Percentiles rank a stretch among this genome's conserved stretches.
phyloP scores from a whole-genome alignment of 1,140 invertebrate genomes.

The Pachyrhynchus sulphureomaculatus region DNA sequence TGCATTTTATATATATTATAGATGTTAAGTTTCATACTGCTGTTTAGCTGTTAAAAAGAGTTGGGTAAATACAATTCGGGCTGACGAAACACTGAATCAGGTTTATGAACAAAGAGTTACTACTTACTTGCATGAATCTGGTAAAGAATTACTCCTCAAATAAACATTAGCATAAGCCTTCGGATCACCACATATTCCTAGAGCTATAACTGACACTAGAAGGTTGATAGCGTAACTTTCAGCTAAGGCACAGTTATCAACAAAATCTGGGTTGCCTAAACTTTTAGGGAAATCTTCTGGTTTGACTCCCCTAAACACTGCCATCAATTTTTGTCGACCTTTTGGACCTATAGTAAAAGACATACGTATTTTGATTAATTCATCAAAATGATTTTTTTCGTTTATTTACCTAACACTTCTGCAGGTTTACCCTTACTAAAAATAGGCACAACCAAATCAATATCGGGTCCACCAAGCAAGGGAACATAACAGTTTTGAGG shows the following conservation, averaged over 20 bases:
- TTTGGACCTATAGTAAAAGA: neutral
- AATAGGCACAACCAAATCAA: constrained; percentile 43
- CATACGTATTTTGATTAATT: too few species aligned
- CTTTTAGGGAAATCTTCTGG: constrained; percentile 26
- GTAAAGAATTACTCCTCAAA: constrained; percentile 42
- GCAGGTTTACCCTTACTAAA: constrained; percentile 39
- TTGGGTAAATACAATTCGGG: too few species aligned
- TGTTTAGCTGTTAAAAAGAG: too few species aligned
- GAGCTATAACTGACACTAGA: constrained; percentile 40
- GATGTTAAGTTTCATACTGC: too few species aligned
- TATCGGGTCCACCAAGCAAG: constrained; percentile 45
- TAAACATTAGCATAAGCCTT: constrained; percentile 37
- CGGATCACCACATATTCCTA: constrained; percentile 44
- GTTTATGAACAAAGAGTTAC: too few species aligned
- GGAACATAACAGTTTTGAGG: constrained; percentile 41
- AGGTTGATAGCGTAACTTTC: constrained; percentile 42
- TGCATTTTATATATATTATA: too few species aligned
- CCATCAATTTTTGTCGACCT: constrained; percentile 15
- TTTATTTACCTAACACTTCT: constrained; percentile 24
- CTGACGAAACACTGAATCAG: too few species aligned
- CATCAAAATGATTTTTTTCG: too few species aligned
- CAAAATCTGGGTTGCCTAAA: constrained; percentile 16
- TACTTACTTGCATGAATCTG: constrained; percentile 42
- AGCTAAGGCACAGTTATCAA: constrained; percentile 21
- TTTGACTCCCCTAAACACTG: constrained; percentile 29